A percentile compares a stretch with the other conserved stretches of the same genome.
These are phyloP conservation scores for Tautogolabrus adspersus DNA, from an alignment of 2,113 vertebrate genomes.

Conservation along the genomic window DNA sequence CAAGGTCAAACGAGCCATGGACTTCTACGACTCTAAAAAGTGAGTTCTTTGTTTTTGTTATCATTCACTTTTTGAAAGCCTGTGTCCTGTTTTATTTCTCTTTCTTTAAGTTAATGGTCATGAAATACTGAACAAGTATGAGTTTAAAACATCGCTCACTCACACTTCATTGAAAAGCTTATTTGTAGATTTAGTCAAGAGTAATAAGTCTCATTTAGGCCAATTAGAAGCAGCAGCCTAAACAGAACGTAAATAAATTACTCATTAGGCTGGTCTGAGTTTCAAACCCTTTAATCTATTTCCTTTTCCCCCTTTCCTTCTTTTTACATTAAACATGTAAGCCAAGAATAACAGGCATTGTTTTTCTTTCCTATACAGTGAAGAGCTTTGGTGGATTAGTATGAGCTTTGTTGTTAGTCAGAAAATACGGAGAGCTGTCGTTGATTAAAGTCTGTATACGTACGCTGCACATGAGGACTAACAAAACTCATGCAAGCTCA, in stretches of 20 bases:
- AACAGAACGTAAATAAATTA: conserved; percentile 61
- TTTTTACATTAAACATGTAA: conserved; percentile 30
- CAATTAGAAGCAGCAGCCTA: conserved; percentile 53
- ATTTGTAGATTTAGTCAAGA: conserved; percentile 45
- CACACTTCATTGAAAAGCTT: conserved; percentile 14
- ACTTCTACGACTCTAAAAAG: conserved; percentile 94
- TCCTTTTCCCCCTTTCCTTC: conserved; percentile 42
- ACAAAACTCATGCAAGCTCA: conserved; percentile 70
- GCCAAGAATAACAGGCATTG: conserved; percentile 76
- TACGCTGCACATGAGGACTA: conserved; percentile 77
- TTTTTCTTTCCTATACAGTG: conserved; percentile 73
- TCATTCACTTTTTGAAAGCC: conserved; percentile 34
- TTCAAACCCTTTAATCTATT: conserved; percentile 41
- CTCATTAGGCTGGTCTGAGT: conserved; percentile 46
- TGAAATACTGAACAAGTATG: not conserved
- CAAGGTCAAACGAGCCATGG: conserved; percentile 94
- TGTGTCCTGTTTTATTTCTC: not conserved
- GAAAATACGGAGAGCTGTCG: conserved; percentile 76
- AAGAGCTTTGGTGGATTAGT: conserved; percentile 78
- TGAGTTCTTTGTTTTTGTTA: conserved; percentile 80
- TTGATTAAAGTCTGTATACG: conserved; percentile 82
- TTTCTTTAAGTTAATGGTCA: not conserved
- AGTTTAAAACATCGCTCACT: conserved; percentile 11
- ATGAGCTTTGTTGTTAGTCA: conserved; percentile 82
- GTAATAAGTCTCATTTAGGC: conserved; percentile 49